phyloP scores from a whole-genome alignment of 2,888 invertebrate genomes.

The Terebella lapidaria region DNA sequence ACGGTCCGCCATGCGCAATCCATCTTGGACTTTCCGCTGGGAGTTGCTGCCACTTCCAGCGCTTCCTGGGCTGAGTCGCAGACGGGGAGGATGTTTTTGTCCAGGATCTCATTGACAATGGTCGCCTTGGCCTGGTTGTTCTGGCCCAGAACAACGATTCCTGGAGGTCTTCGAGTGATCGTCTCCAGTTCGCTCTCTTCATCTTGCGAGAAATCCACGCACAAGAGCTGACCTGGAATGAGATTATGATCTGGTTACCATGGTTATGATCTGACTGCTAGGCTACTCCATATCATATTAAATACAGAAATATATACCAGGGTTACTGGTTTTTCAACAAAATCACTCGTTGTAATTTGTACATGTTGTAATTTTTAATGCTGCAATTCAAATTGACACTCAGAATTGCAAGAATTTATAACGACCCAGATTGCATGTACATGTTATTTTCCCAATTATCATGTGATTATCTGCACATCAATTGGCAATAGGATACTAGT shows the following conservation, averaged over 20 bases:
- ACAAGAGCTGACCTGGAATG: conserved; percentile 13
- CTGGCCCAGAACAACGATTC: conserved; percentile 71
- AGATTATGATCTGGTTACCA: background rate
- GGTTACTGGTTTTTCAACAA: no score
- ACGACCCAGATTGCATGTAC: no score
- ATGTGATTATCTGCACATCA: no score
- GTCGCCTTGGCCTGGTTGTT: conserved; percentile 67
- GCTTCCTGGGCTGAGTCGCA: background rate
- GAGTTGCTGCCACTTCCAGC: background rate
- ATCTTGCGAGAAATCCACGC: conserved; percentile 29
- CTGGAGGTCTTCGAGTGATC: conserved; percentile 59
- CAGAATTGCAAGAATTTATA: no score
- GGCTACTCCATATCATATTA: no score
- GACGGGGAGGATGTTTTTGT: conserved; percentile 65
- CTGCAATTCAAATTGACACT: no score
- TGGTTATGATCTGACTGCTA: no score
- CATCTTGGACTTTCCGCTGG: background rate
- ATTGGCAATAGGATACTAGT: no score
- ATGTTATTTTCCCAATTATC: no score
- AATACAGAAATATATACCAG: no score
- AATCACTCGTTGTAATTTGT: no score
- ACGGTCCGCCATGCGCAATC: conserved; percentile 64
- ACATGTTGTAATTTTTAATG: no score
- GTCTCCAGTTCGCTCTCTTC: conserved; percentile 47
- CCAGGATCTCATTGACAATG: conserved; percentile 69